phyloP scores from a whole-genome alignment of 2,113 vertebrate species.

The Sminthopsis crassicaudata region DNA sequence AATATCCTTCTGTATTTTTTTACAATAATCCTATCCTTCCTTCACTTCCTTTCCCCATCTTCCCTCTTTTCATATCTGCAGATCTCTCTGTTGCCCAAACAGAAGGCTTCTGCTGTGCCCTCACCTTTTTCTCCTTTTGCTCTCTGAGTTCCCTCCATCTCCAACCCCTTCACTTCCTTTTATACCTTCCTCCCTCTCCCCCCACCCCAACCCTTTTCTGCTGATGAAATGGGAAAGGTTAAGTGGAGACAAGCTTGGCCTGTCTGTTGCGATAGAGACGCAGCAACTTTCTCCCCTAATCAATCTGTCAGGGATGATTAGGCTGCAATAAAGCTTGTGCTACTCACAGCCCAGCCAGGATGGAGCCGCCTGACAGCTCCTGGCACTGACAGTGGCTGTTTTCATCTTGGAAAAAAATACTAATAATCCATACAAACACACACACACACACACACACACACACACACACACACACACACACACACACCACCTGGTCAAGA shows the following conservation, averaged over 20 bases:
- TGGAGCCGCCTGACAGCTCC: constrained; percentile 42
- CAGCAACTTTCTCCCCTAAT: constrained; percentile 68
- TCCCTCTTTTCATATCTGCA: accelerated
- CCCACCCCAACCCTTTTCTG: accelerated
- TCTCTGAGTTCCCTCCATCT: neutral
- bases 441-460: too few relatives aligned
- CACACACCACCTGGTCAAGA: neutral
- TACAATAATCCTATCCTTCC: neutral
- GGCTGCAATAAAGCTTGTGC: neutral
- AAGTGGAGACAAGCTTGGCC: constrained; percentile 61
- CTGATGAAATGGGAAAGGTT: constrained; percentile 54
- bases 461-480: neutral
- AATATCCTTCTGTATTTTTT: neutral
- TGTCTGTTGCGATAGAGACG: constrained; percentile 68
- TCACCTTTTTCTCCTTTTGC: neutral
- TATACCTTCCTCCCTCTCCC: accelerated
- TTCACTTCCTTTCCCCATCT: neutral
- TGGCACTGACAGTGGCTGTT: neutral
- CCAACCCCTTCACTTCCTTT: neutral
- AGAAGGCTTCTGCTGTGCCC: neutral
- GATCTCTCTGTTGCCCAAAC: neutral
- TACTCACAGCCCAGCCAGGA: neutral
- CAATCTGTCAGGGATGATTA: constrained; percentile 74
- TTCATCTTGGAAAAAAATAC: constrained; percentile 24
- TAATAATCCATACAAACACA: neutral